Evolutionary conservation across 92 coral and sea anemone genomes (phyloP).

Genomic region (Zoanthus solanderi): DNA sequence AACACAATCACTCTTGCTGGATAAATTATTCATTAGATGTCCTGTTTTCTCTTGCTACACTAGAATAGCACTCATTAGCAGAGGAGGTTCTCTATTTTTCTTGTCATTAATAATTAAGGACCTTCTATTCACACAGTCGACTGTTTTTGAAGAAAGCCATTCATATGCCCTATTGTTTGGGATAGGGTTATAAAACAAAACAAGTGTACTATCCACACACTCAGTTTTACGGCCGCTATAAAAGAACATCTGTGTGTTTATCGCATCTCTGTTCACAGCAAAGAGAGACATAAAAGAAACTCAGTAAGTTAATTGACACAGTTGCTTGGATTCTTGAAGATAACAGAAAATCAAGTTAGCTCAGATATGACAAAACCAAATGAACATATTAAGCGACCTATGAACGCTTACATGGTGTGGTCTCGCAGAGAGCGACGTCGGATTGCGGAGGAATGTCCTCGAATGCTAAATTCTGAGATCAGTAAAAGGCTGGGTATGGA

Average conservation of each 20-base stretch:
- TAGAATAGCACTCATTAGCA: conserved; percentile 91
- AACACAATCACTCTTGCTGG: conserved; percentile 70
- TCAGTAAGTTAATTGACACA: conserved; percentile 5
- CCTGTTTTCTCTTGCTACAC: conserved; percentile 79
- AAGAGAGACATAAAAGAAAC: neutral
- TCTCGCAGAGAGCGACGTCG: conserved; percentile 96
- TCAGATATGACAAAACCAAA: conserved; percentile 85
- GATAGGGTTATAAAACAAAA: conserved; percentile 69
- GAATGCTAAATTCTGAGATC: conserved; percentile 99
- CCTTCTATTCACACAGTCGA: conserved; percentile 74
- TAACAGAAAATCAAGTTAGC: neutral
- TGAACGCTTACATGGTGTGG: conserved; percentile 99
- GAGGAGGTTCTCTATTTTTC: conserved; percentile 89
- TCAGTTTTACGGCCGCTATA: conserved; percentile 35
- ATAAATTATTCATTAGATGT: conserved; percentile 83
- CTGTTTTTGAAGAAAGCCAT: conserved; percentile 79
- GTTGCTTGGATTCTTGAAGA: neutral
- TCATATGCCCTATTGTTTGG: conserved; percentile 85
- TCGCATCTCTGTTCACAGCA: conserved; percentile 1
- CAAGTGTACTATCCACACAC: conserved; percentile 26
- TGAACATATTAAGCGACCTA: conserved; percentile 98
- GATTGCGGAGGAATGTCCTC: conserved; percentile 98
- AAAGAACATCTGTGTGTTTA: conserved; percentile 43
- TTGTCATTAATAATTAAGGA: conserved; percentile 79
- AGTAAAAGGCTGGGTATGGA: conserved; percentile 96